Percentiles rank a stretch among this genome's conserved stretches.
These are phyloP conservation scores for Pelodiscus sinensis DNA, from an alignment of 2,113 vertebrate genomes.

Conservation along the genomic window DNA sequence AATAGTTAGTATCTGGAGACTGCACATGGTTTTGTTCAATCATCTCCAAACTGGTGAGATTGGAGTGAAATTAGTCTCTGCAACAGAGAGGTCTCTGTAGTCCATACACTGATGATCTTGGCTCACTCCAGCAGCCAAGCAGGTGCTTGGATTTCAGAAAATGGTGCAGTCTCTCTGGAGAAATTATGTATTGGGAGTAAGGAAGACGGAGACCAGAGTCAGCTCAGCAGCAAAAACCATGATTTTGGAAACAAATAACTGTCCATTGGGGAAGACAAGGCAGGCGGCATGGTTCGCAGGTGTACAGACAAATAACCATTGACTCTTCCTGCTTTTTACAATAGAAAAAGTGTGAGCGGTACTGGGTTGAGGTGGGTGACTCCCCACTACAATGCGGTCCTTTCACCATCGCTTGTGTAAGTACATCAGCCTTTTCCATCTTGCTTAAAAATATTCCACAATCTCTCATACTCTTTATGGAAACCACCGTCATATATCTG, in stretches of 20 bases:
- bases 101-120: too few relatives aligned
- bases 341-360: conserved; percentile 97
- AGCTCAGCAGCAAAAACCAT: background rate
- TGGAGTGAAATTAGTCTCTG: background rate
- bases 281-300: background rate
- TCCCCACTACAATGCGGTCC: conserved; percentile 79
- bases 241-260: fast-evolving
- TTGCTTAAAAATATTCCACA: background rate
- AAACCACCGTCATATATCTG: fast-evolving
- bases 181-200: background rate
- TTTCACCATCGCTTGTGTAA: conserved; percentile 90
- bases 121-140: background rate
- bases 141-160: background rate
- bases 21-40: background rate
- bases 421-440: conserved; percentile 63
- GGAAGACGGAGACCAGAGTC: background rate
- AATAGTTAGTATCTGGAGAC: background rate
- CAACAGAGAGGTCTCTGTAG: background rate
- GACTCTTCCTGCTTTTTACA: conserved; percentile 20
- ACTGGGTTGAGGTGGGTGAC: conserved; percentile 85
- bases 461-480: background rate
- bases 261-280: background rate
- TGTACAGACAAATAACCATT: conserved; percentile 10
- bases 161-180: background rate
- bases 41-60: background rate